A percentile compares a stretch with the other conserved stretches of the same genome.
These are phyloP conservation scores for Hyles euphorbiae DNA, from an alignment of 1,140 invertebrate genomes.

Conservation along the genomic window DNA sequence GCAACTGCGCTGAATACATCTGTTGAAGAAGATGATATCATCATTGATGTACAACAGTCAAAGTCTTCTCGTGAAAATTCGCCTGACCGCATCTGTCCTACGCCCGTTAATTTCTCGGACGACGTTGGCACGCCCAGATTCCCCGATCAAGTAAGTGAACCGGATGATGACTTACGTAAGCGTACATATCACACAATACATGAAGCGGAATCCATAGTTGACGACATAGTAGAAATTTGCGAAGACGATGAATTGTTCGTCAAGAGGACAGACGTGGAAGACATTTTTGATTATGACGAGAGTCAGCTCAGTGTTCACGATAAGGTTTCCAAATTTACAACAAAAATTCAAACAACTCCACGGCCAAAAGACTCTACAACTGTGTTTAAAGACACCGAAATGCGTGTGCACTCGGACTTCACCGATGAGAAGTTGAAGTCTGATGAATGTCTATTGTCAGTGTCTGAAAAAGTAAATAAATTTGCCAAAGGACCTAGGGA, in stretches of 20 bases:
- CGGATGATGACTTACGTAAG: slow-evolving; percentile 77
- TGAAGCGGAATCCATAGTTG: slow-evolving; percentile 66
- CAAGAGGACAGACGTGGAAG: slow-evolving; percentile 43
- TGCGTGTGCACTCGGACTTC: slow-evolving; percentile 45
- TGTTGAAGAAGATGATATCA: slow-evolving; percentile 69
- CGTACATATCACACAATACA: slow-evolving; percentile 62
- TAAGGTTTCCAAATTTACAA: slow-evolving; percentile 74
- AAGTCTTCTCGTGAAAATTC: slow-evolving; percentile 84
- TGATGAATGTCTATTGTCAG: slow-evolving; percentile 76
- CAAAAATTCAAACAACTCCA: slow-evolving; percentile 43
- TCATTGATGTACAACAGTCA: slow-evolving; percentile 81
- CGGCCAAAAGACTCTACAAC: slow-evolving; percentile 49
- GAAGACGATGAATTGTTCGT: slow-evolving; percentile 70
- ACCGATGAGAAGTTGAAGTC: slow-evolving; percentile 52
- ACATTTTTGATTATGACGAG: slow-evolving; percentile 51
- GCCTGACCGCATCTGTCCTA: slow-evolving; percentile 80
- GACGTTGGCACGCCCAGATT: slow-evolving; percentile 79
- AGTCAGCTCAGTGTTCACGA: slow-evolving; percentile 72
- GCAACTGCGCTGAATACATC: slow-evolving; percentile 61
- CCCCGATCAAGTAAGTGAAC: slow-evolving; percentile 82
- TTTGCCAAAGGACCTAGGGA: slow-evolving; percentile 68
- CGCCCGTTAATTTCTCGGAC: slow-evolving; percentile 76
- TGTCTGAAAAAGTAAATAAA: slow-evolving; percentile 78
- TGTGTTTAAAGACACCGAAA: slow-evolving; percentile 52
- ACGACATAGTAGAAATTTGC: slow-evolving; percentile 75